A percentile compares a stretch with the other conserved stretches of the same genome.
Evolutionary conservation across 2,888 invertebrate genomes (phyloP).

Genomic region (Euclidia mi): DNA sequence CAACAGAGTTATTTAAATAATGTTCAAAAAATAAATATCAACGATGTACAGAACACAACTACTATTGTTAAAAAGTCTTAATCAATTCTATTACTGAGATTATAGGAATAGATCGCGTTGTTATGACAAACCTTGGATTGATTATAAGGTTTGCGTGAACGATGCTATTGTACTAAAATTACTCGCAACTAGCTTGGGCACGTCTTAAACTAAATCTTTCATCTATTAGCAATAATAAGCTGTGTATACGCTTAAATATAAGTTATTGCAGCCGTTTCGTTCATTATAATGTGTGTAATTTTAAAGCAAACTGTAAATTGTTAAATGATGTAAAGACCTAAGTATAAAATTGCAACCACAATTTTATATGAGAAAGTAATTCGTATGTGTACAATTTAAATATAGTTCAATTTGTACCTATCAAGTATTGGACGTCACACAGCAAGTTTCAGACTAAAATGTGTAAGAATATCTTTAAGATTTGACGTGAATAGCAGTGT

Average conservation of each 20-base stretch:
- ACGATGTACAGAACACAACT: constrained; percentile 24
- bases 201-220: constrained; percentile 25
- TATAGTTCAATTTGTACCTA: too few relatives aligned
- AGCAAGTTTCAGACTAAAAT: too few relatives aligned
- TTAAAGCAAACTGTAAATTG: constrained; percentile 7
- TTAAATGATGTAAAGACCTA: too few relatives aligned
- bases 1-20: constrained; percentile 23
- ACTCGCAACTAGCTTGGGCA: constrained; percentile 39
- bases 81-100: constrained; percentile 30
- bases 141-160: constrained; percentile 35
- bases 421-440: too few relatives aligned
- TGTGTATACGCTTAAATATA: constrained; percentile 53
- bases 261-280: constrained; percentile 33
- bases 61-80: constrained; percentile 12
- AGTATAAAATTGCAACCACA: not conserved
- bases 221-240: constrained; percentile 42
- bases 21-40: constrained; percentile 30
- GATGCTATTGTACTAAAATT: constrained; percentile 20
- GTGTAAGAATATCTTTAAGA: too few relatives aligned
- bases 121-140: constrained; percentile 36
- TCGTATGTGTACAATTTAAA: too few relatives aligned
- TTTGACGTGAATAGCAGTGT: too few relatives aligned
- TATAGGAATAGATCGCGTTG: constrained; percentile 26
- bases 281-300: constrained; percentile 4
- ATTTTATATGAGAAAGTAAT: not conserved